These are phyloP conservation scores for Gadopsis bispinosus DNA, from an alignment of 2,797 vertebrate genomes.

Conservation along the genomic window DNA sequence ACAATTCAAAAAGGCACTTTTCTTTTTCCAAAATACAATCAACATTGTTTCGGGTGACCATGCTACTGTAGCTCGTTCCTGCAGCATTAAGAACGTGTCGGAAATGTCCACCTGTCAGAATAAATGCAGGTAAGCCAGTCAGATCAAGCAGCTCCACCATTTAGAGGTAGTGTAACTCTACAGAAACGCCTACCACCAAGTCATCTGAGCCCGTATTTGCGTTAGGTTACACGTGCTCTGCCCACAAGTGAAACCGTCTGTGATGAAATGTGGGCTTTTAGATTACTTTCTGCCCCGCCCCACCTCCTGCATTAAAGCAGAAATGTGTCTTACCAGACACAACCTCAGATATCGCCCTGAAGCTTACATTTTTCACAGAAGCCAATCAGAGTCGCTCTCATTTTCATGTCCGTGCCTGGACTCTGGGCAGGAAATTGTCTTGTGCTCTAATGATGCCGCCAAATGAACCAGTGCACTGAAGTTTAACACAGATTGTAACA, in stretches of 20 bases:
- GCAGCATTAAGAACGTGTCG: background rate
- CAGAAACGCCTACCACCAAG: constrained; percentile 8
- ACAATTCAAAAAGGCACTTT: background rate
- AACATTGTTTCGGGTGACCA: background rate
- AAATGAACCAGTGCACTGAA: constrained; percentile 57
- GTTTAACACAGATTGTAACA: constrained; percentile 52
- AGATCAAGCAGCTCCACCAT: constrained; percentile 25
- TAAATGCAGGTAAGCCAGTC: background rate
- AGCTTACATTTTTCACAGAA: constrained; percentile 53
- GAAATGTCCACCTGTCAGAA: constrained; percentile 12
- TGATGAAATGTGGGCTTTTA: constrained; percentile 48
- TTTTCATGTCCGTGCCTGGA: constrained; percentile 51
- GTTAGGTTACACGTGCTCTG: background rate
- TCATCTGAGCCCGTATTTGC: constrained; percentile 22
- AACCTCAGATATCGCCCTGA: constrained; percentile 45
- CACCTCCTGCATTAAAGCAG: constrained; percentile 35
- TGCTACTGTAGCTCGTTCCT: background rate
- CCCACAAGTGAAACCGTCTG: constrained; percentile 18
- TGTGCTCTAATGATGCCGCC: constrained; percentile 65
- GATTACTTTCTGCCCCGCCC: constrained; percentile 16
- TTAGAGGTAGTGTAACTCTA: constrained; percentile 8
- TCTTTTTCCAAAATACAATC: background rate
- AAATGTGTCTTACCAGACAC: constrained; percentile 49
- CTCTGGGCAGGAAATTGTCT: constrained; percentile 65
- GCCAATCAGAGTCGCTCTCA: constrained; percentile 59